Evolutionary conservation across 2,797 vertebrate species (phyloP).

Genomic region (Crocodylus rhombifer): DNA sequence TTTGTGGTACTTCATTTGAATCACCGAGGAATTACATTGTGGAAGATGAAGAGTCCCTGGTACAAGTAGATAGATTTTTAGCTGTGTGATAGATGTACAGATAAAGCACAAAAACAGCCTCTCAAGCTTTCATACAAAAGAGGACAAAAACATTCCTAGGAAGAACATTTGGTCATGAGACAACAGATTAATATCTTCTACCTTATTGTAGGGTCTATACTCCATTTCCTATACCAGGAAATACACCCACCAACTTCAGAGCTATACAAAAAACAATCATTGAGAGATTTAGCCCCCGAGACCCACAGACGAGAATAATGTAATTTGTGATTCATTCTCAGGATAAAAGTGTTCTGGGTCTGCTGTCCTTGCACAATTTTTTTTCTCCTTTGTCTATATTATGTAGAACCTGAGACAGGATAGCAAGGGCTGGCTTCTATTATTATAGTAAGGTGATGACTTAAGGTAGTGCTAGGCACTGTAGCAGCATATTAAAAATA

Average conservation of each 20-base stretch:
- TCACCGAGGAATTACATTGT: neutral
- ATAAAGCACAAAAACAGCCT: neutral
- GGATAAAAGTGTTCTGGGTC: neutral
- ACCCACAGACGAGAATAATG: accelerated
- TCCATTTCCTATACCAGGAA: neutral
- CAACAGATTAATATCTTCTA: neutral
- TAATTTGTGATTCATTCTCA: neutral
- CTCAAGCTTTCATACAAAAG: neutral
- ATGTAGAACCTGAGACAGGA: neutral
- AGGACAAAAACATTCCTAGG: neutral
- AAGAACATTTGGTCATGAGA: neutral
- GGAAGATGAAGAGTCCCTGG: neutral
- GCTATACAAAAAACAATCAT: neutral
- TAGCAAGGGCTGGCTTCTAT: neutral
- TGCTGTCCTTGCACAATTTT: neutral
- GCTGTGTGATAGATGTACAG: neutral
- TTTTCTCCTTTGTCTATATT: neutral
- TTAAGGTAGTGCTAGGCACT: neutral
- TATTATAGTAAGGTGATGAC: neutral
- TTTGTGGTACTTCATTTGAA: conserved; percentile 12
- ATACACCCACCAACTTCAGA: neutral
- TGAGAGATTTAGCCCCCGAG: neutral
- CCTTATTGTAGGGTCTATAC: neutral
- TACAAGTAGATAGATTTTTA: neutral
- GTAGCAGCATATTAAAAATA: neutral